Conservation (phyloP, 2,888 invertebrate species). For the Trachelus iudaicus region DNA sequence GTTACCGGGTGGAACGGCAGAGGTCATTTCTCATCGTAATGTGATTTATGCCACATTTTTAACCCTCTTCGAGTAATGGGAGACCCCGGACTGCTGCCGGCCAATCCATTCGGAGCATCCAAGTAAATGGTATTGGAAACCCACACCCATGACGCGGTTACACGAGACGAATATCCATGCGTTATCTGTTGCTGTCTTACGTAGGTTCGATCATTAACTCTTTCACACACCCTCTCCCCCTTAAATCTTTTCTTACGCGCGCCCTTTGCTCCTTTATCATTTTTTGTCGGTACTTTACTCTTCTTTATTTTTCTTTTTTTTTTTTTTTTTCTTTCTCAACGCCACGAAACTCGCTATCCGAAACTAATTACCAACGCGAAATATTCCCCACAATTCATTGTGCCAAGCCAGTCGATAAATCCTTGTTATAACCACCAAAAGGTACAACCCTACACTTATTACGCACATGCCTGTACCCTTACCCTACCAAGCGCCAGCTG, state of each 20-base stretch:
- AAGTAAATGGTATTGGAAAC: slow-evolving; percentile 19
- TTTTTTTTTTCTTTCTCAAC: background rate
- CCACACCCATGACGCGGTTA: background rate
- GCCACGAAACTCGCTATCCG: slow-evolving; percentile 2
- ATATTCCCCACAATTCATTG: slow-evolving; percentile 42
- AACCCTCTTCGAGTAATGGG: slow-evolving; percentile 48
- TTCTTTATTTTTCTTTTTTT: background rate
- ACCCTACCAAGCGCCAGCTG: background rate
- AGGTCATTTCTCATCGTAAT: slow-evolving; percentile 56
- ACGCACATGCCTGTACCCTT: background rate
- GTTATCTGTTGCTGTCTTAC: background rate
- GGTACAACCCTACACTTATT: background rate
- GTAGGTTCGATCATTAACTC: background rate
- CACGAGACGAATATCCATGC: background rate
- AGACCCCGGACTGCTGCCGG: slow-evolving; percentile 27
- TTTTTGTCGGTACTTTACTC: background rate
- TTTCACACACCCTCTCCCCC: background rate
- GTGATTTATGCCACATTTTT: slow-evolving; percentile 61
- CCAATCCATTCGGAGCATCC: background rate
- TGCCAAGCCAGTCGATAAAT: slow-evolving; percentile 14
- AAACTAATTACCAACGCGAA: slow-evolving; percentile 43
- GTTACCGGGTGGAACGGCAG: slow-evolving; percentile 30
- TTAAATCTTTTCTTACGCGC: background rate
- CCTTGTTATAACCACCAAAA: background rate
- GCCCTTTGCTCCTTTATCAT: background rate